phyloP scores from a whole-genome alignment of 2,797 vertebrate species.

The Erithacus rubecula region DNA sequence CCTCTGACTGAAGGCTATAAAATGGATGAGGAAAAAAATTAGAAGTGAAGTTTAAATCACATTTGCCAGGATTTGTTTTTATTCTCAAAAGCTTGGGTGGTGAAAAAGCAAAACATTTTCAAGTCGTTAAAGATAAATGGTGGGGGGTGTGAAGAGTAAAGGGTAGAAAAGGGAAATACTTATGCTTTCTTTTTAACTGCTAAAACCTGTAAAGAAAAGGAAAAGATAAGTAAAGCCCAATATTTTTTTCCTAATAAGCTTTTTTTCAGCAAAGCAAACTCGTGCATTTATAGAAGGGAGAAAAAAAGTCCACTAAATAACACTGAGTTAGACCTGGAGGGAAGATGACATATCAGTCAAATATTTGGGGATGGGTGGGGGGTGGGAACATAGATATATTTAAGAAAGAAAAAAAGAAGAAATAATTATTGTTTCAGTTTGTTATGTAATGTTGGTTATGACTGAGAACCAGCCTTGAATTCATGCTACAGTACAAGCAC shows the following conservation, averaged over 20 bases:
- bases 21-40: not conserved
- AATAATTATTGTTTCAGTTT: not conserved
- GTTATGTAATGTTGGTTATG: not conserved
- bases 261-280: not conserved
- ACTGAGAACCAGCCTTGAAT: not conserved
- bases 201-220: not conserved
- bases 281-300: not conserved
- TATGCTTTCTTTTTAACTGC: not conserved
- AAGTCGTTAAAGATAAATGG: not conserved
- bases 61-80: not conserved
- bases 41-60: not conserved
- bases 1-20: not conserved
- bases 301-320: not conserved
- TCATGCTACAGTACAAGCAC: not conserved
- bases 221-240: fast-evolving
- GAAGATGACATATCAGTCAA: fast-evolving
- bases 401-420: not conserved
- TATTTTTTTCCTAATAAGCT: not conserved
- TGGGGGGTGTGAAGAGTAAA: not conserved
- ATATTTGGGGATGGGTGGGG: not conserved
- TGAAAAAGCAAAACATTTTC: not conserved
- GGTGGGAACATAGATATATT: not conserved
- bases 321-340: not conserved
- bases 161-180: not conserved
- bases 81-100: not conserved